A percentile compares a stretch with the other conserved stretches of the same genome.
Evolutionary conservation across 2,797 vertebrate genomes (phyloP).

Genomic region (Serranus cabrilla): DNA sequence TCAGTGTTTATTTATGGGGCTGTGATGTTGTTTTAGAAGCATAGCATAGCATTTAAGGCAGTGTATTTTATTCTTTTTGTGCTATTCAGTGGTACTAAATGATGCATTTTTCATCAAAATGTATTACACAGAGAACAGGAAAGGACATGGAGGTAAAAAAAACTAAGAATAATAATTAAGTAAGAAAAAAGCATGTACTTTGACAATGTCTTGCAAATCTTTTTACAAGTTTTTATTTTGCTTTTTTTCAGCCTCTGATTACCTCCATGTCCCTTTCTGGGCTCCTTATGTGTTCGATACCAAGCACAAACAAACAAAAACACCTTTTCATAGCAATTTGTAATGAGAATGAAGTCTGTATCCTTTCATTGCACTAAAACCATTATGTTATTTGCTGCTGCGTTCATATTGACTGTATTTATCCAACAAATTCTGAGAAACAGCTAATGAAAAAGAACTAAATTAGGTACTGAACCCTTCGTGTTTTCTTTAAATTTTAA

Average conservation of each 20-base stretch:
- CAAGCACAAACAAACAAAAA: conserved; percentile 11
- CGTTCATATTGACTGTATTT: not conserved
- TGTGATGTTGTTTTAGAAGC: not conserved
- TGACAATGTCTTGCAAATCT: no score
- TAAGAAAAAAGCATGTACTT: no score
- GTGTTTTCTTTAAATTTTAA: conserved; percentile 8
- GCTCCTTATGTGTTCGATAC: not conserved
- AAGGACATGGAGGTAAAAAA: no score
- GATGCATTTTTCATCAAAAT: no score
- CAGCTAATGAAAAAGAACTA: not conserved
- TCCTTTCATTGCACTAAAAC: not conserved
- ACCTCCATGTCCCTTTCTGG: no score
- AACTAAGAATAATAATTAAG: no score
- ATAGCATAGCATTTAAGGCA: not conserved
- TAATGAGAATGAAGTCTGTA: not conserved
- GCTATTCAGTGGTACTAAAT: not conserved
- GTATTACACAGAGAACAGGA: no score
- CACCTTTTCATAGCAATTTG: not conserved
- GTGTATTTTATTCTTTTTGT: not conserved
- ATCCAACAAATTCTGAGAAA: not conserved
- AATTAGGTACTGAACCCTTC: not conserved
- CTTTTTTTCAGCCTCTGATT: no score
- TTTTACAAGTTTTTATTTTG: no score
- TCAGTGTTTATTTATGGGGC: not conserved
- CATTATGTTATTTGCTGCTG: not conserved